Conservation (phyloP, 2,113 vertebrate genomes). For the Hypomesus transpacificus region DNA sequence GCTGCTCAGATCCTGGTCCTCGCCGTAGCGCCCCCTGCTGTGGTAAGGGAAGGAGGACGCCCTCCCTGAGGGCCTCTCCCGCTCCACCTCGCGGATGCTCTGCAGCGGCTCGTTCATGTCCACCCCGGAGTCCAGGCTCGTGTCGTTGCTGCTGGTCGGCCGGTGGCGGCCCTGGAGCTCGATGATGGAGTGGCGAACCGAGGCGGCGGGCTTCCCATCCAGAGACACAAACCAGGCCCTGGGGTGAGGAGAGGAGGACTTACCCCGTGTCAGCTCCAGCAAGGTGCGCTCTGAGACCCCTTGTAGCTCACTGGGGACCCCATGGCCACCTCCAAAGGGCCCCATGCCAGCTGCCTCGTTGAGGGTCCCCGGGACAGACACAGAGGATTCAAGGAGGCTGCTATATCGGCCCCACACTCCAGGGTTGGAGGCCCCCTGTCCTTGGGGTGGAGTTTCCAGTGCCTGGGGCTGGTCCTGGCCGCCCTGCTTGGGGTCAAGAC, state of each 20-base stretch:
- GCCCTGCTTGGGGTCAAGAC: conserved; percentile 66
- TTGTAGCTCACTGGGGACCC: conserved; percentile 77
- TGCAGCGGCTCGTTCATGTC: conserved; percentile 93
- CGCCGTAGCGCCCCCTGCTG: conserved; percentile 51
- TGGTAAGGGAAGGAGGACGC: conserved; percentile 71
- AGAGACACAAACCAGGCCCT: conserved; percentile 95
- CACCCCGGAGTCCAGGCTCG: conserved; percentile 94
- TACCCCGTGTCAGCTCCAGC: conserved; percentile 85
- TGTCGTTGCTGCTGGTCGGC: conserved; percentile 89
- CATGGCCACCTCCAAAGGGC: conserved; percentile 69
- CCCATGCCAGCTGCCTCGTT: conserved; percentile 89
- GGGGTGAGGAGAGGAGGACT: conserved; percentile 79
- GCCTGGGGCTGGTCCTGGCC: conserved; percentile 72
- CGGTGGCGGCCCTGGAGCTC: conserved; percentile 83
- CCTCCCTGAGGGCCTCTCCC: conserved; percentile 81
- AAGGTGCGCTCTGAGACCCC: conserved; percentile 91
- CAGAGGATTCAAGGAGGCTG: conserved; percentile 88
- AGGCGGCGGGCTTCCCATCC: conserved; percentile 86
- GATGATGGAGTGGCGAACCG: conserved; percentile 93
- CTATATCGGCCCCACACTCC: conserved; percentile 82
- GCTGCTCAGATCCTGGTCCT: conserved; percentile 90
- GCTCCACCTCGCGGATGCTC: conserved; percentile 74
- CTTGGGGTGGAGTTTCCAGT: conserved; percentile 75
- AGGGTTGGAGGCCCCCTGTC: conserved; percentile 70
- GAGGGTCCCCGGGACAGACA: conserved; percentile 91